Percentiles rank a stretch among this genome's conserved stretches.
Conservation (phyloP, 2,113 vertebrate genomes). For the Rattus rattus region DNA sequence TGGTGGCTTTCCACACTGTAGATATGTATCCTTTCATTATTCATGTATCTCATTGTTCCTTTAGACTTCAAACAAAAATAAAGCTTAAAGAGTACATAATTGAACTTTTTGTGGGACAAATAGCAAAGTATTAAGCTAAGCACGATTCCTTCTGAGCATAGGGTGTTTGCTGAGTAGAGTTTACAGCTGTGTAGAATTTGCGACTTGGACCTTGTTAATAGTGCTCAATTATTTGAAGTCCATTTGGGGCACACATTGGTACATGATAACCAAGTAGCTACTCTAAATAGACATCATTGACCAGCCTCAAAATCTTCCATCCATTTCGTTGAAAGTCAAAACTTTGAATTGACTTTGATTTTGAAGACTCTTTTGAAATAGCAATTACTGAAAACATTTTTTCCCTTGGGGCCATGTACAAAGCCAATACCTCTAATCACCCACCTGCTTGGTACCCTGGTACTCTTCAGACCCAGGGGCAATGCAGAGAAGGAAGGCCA, state of each 20-base stretch:
- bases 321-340: neutral
- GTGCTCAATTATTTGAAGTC: neutral
- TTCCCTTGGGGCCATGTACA: neutral
- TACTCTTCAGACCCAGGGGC: neutral
- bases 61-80: neutral
- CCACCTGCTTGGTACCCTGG: neutral
- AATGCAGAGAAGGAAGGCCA: neutral
- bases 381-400: neutral
- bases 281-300: neutral
- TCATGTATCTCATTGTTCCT: neutral
- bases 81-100: neutral
- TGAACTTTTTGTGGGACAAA: neutral
- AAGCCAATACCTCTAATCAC: neutral
- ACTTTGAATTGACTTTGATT: neutral
- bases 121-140: neutral
- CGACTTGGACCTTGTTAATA: neutral
- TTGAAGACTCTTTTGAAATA: neutral
- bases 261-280: neutral
- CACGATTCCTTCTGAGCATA: neutral
- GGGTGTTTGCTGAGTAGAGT: neutral
- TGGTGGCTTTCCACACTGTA: rapidly evolving
- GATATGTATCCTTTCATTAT: rapidly evolving
- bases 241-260: neutral
- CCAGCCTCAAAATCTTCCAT: neutral
- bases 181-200: neutral